Percentiles rank a stretch among this genome's conserved stretches.
phyloP scores from a whole-genome alignment of 2,888 invertebrate species.

The Brachyptera putata region DNA sequence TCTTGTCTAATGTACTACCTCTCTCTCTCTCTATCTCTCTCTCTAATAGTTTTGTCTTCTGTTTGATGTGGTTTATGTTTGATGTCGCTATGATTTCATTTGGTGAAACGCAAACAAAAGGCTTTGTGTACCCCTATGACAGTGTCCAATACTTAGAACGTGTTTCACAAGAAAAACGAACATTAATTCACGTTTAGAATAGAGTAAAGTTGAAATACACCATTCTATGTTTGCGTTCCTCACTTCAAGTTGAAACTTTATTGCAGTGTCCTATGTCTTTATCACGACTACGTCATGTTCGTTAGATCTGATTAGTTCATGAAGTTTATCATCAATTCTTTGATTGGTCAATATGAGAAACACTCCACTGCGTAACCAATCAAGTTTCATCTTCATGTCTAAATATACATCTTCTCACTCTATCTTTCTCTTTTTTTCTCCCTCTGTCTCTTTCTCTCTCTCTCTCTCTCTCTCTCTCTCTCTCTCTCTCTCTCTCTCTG shows the following conservation, averaged over 20 bases:
- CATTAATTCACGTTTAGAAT: not conserved
- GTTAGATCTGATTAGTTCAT: not conserved
- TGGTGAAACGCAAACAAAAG: not conserved
- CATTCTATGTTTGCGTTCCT: conserved; percentile 2
- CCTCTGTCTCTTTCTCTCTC: conserved; percentile 24
- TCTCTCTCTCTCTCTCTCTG: conserved; percentile 21
- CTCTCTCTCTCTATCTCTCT: conserved; percentile 6
- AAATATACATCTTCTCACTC: conserved; percentile 40
- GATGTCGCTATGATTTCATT: not conserved
- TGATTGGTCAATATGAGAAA: not conserved
- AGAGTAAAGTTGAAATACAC: not conserved
- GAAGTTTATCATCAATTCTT: not conserved
- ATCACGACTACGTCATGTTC: not conserved
- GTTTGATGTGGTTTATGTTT: not conserved
- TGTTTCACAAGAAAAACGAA: not conserved
- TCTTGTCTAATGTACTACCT: not conserved
- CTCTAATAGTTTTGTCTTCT: not conserved
- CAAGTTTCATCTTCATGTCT: conserved; percentile 37
- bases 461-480: conserved; percentile 27
- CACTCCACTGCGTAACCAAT: conserved; percentile 7
- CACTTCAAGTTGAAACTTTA: conserved; percentile 10
- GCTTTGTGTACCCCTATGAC: not conserved
- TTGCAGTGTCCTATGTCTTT: not conserved
- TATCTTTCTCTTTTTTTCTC: conserved; percentile 26
- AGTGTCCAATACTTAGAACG: not conserved